Evolutionary conservation across 2,797 vertebrate genomes (phyloP), one percentile per base, ranked within the genome.

Genomic region (Lemur catta): DNA sequence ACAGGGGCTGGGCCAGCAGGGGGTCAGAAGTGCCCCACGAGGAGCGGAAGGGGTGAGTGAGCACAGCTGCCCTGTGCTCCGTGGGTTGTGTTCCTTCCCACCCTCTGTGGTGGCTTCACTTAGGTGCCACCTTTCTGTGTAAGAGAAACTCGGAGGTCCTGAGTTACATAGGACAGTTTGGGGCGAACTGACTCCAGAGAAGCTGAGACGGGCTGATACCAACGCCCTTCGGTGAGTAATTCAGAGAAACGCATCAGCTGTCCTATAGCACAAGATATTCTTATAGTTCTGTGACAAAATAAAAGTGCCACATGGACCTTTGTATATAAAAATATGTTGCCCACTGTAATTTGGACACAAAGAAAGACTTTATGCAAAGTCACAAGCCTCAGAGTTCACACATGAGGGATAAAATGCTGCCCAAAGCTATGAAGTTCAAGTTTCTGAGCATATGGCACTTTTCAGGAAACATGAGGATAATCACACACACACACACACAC

Each of bases 1-100:
- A 2, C 6, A 4, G 14, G 35, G 8, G 4, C 78, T 2, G 20
- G 61, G 22, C 52, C 2, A n/a, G n/a, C 81, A 26, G 55, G 63
- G 18, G 15, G 1, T 22, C 67, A 20, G 7, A 55, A 63, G 24
- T 4, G 1, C 28, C 22, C 28, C 3, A 2, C 1, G 12, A 41
- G 14, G 20, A 30, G 33, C 8, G 0, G 2, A 15, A 4, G 13
- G 43, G 24, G 3, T 4, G 11, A 2, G 3, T 4, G 11, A 2
- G 2, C 0, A 9, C 0, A 15, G 15, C 61, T 4, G 13, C 28
- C 38, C 74, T 20, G 1, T 61, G 57, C 43, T n/a, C 26, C 20
- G 0, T 1, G 18, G 26, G 18, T 33, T 63, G 15, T 7, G 2
- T 65, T 28, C 84, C 65, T n/a, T 33, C 6, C 22, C 0, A 0